Conservation (phyloP, 2,113 vertebrate species). For the Peromyscus californicus region DNA sequence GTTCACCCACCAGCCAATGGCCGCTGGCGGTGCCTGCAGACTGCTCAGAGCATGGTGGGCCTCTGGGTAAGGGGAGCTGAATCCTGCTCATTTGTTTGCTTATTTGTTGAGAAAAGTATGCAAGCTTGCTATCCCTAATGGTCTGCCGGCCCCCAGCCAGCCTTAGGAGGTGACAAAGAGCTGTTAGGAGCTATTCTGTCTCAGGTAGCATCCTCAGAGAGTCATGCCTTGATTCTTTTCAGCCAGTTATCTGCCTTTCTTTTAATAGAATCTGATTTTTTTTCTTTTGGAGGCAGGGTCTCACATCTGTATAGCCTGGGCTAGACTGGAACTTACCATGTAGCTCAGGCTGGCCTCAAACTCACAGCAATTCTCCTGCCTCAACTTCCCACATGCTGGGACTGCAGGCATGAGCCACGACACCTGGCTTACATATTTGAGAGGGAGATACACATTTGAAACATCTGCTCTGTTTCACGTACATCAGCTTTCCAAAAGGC, state of each 20-base stretch:
- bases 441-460: constrained; percentile 16
- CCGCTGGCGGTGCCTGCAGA: constrained; percentile 84
- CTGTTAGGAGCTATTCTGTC: constrained; percentile 5
- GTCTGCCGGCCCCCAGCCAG: not conserved
- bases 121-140: constrained; percentile 48
- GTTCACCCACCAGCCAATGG: constrained; percentile 88
- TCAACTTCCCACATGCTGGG: not conserved
- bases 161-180: not conserved
- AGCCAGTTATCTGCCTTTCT: constrained; percentile 30
- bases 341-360: not conserved
- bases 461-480: constrained; percentile 1
- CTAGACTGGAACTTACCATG: not conserved
- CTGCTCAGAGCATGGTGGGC: constrained; percentile 84
- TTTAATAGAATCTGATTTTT: not conserved
- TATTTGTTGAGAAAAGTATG: constrained; percentile 78
- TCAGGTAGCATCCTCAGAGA: constrained; percentile 20
- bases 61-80: constrained; percentile 80
- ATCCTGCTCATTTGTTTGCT: constrained; percentile 79
- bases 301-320: not conserved
- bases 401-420: not conserved
- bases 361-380: not conserved
- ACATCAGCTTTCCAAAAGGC: constrained; percentile 17
- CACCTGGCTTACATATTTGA: constrained; percentile 30
- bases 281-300: not conserved
- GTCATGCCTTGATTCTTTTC: constrained; percentile 63